Percentiles rank a stretch among this genome's conserved stretches.
Conservation (phyloP, 2,113 vertebrate species). For the Catharus bicknelli region DNA sequence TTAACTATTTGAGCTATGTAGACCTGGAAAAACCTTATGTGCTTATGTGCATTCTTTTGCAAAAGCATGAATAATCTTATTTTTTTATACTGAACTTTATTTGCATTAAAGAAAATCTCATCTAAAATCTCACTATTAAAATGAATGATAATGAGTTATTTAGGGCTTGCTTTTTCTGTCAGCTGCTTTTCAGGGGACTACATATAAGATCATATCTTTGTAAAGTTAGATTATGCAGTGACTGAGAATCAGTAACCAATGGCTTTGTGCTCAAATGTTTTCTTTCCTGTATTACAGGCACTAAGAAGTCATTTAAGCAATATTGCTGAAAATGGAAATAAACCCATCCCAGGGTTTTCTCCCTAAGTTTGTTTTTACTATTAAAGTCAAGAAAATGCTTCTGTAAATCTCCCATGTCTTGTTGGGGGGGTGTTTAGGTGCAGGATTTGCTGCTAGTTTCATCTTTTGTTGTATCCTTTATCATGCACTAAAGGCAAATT, state of each 20-base stretch:
- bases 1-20: background rate
- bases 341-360: background rate
- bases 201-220: background rate
- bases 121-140: background rate
- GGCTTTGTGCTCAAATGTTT: background rate
- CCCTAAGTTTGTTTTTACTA: background rate
- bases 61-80: background rate
- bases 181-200: rapidly evolving
- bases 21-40: background rate
- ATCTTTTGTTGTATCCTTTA: background rate
- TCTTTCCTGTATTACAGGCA: background rate
- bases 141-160: background rate
- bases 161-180: background rate
- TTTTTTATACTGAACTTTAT: background rate
- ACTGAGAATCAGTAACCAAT: background rate
- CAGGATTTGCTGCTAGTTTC: background rate
- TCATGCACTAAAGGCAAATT: background rate
- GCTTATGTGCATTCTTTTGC: background rate
- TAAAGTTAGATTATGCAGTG: background rate
- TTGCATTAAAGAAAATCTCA: background rate
- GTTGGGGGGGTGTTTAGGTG: background rate
- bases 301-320: background rate
- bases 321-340: background rate
- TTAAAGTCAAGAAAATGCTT: background rate
- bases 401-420: background rate